Evolutionary conservation across 2,888 invertebrate species (phyloP), one percentile per base, ranked within the genome.

Genomic region (Lycaena phlaeas): DNA sequence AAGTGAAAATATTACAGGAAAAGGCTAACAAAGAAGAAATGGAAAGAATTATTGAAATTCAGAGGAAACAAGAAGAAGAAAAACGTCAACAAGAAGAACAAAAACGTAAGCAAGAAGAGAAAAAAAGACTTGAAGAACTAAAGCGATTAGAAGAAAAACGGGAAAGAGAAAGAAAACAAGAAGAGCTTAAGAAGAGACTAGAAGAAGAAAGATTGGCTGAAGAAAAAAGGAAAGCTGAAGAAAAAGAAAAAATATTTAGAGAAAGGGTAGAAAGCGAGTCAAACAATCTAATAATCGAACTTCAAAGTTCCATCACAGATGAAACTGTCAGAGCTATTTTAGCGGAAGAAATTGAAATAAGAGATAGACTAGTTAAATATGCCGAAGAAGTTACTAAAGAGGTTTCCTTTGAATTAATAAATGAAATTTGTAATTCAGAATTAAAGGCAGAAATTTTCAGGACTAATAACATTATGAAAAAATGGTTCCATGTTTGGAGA

Each of bases 401-500:
- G 48, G 56, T 82, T 27, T 47, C 71, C 14, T 41, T 42, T 3
- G 72, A 78, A 45, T 40, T 82, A 14, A 62, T 66, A 44, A 55
- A 57, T 42, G 76, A 81, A 52, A 68, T 79, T 14, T 68, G 71
- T 43, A 38, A 52, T 17, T 54, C 59, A 14, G 84, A 81, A 68
- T 59, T 81, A 48, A 72, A 67, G 52, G 76, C 75, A 2, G 82
- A 78, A 54, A 52, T 59, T 47, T 68, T 68, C 50, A 61, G 64
- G 50, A 72, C 65, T 2, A 56, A 62, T 30, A 75, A 62, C 51
- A 50, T 76, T 40, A 72, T 66, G 65, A 70, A 54, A 38, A 82
- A 76, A 58, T 85, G 71, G 72, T 77, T 70, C 50, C 27, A 52
- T 48, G 50, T 72, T 28, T 86, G 85, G 85, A 69, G 58, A 48